Base-by-base conservation (phyloP, 2,797 vertebrate genomes). In the Coccyzus lansbergi region DNA sequence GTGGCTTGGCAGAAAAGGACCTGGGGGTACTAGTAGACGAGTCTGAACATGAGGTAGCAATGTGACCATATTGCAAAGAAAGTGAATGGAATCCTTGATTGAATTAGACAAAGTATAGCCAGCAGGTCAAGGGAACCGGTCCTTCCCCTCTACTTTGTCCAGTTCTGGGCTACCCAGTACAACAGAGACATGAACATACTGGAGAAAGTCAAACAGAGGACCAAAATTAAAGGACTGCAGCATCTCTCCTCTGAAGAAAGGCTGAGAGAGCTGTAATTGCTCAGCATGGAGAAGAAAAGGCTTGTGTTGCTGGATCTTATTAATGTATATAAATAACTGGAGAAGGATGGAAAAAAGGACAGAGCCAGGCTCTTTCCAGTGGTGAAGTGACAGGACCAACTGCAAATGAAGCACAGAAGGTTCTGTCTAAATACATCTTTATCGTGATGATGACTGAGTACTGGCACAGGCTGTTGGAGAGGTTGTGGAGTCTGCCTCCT, bases 11-110 rank as follows among this genome's bases (percentile, higher is more conserved):
- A 92, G 87, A 48, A 68, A 42, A 67, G 15, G 5, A 72, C 24
- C 6, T 15, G 7, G 21, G 9, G 31, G 25, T 63, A 40, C 51
- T 77, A 31, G 7, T 34, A 56, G 19, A 26, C 29, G 2, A 8
- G 56, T 7, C 0, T 72, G 53, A 64, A 48, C 0, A 15, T 12
- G 10, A 69, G 34, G 22, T 36, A 69, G 42, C n/a, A 70, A 44
- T 2, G 0, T 24, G 26, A 8, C 40, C 5, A 0, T 14, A 40
- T 18, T 79, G 77, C 63, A 67, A 75, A 49, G 24, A 15, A 6
- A 2, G 24, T 1, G 1, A 68, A 33, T 1, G 4, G 28, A 38
- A 67, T 25, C 33, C n/a, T 16, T 48, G 59, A 15, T 29, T 56
- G 21, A 64, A 15, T 7, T 44, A 52, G 36, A 52, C 21, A 18